Conservation (phyloP, 2,113 vertebrate genomes). For the Lophius piscatorius region DNA sequence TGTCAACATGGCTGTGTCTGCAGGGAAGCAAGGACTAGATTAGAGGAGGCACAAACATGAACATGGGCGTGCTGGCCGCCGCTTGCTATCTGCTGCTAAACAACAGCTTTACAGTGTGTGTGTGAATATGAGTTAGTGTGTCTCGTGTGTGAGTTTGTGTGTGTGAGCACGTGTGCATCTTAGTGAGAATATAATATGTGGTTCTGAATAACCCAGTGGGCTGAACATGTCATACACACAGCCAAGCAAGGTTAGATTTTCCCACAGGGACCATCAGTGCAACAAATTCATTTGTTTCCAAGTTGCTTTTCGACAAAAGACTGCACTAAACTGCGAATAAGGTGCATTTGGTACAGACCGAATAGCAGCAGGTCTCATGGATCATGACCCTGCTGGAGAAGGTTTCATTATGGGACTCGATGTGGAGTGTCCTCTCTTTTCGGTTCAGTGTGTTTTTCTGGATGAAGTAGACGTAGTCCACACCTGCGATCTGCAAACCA, state of each 20-base stretch:
- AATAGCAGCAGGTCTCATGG: slow-evolving; percentile 93
- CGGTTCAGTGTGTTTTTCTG: slow-evolving; percentile 94
- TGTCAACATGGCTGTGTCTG: slow-evolving; percentile 31
- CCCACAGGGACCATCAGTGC: background rate
- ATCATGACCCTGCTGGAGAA: slow-evolving; percentile 95
- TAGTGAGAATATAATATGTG: too few relatives aligned
- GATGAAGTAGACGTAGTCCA: slow-evolving; percentile 95
- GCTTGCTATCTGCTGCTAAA: background rate
- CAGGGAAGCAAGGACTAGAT: slow-evolving; percentile 14
- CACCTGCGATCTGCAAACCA: slow-evolving; percentile 88
- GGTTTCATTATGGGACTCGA: slow-evolving; percentile 95
- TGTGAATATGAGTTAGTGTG: too few relatives aligned
- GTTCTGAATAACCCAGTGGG: background rate
- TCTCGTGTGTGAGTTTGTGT: too few relatives aligned
- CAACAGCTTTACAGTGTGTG: slow-evolving; percentile 8
- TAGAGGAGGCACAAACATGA: slow-evolving; percentile 24
- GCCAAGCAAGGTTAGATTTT: slow-evolving; percentile 2
- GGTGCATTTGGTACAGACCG: slow-evolving; percentile 78
- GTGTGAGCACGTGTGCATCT: too few relatives aligned
- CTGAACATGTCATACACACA: background rate
- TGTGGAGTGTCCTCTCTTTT: slow-evolving; percentile 91
- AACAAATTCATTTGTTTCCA: background rate
- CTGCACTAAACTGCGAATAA: background rate
- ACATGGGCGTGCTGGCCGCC: slow-evolving; percentile 7
- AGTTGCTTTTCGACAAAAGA: background rate